These are phyloP conservation scores for Salvelinus fontinalis DNA, from an alignment of 2,113 vertebrate genomes.

Conservation along the genomic window DNA sequence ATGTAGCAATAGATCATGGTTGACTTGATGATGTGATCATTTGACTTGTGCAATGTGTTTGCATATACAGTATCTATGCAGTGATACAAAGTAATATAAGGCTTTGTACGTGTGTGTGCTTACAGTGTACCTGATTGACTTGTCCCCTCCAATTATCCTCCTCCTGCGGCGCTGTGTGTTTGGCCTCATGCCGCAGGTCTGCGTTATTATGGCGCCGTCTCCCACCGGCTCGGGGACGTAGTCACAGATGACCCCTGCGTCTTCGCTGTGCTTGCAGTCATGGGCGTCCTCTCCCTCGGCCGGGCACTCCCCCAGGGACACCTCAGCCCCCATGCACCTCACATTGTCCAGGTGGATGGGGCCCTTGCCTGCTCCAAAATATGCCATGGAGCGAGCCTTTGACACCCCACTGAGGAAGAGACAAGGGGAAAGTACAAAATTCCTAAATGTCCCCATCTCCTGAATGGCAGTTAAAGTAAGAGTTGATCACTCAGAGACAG, in stretches of 20 bases:
- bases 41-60: background rate
- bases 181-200: slow-evolving; percentile 65
- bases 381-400: slow-evolving; percentile 82
- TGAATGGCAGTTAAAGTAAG: too few relatives aligned
- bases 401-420: slow-evolving; percentile 71
- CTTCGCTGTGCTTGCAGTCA: slow-evolving; percentile 83
- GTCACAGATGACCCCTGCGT: slow-evolving; percentile 84
- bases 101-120: background rate
- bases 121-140: slow-evolving; percentile 78
- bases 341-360: slow-evolving; percentile 81
- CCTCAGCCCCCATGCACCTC: slow-evolving; percentile 76
- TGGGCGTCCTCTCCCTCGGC: slow-evolving; percentile 57
- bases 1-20: background rate
- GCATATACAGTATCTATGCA: background rate
- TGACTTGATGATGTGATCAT: too few relatives aligned
- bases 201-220: slow-evolving; percentile 24
- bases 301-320: slow-evolving; percentile 69
- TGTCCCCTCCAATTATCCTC: slow-evolving; percentile 85
- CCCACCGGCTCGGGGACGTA: slow-evolving; percentile 69
- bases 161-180: slow-evolving; percentile 74
- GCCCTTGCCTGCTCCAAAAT: slow-evolving; percentile 80
- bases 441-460: too few relatives aligned
- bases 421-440: background rate
- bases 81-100: too few relatives aligned
- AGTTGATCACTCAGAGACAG: too few relatives aligned